Base-by-base conservation (phyloP, 2,888 invertebrate genomes). In the Monopis laevigella region DNA sequence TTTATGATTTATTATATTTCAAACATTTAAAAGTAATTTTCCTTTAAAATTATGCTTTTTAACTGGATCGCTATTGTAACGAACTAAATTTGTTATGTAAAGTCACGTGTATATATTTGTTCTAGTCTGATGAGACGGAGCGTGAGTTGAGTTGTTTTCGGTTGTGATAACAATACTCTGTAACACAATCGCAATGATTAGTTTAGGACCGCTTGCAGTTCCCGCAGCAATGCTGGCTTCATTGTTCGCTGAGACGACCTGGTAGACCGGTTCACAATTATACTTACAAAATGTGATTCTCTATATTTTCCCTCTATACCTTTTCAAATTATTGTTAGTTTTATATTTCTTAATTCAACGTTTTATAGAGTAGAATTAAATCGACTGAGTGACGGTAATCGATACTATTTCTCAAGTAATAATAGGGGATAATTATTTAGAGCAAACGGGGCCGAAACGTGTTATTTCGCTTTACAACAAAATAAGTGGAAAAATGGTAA, bases 1-100 rank as follows among this genome's bases (percentile, higher is more conserved):
- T 68, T 71, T 70, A 70, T 72, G 67, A 72, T 73, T 77, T 77
- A 27, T 39, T n/a, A n/a, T n/a, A n/a, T n/a, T n/a, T n/a, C n/a
- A n/a, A n/a, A n/a, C n/a, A 39, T 39, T 26, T 11, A 13, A 19
- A 27, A 26, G 16, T 21, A n/a, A 12, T 21, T 19, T 32, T 32
- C n/a, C n/a, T 32, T 32, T 2, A 17, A 14, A 32, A 30, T 13
- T 17, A 13, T 17, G 7, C 17, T 16, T 7, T 3, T 32, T 29
- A n/a, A n/a, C n/a, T n/a, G n/a, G n/a, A n/a, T n/a, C n/a, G n/a
- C n/a, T n/a, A n/a, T n/a, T n/a, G n/a, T n/a, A n/a, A n/a, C n/a
- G n/a, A n/a, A n/a, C n/a, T 5, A 11, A 10, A 29, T 29, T 29
- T 29, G 5, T 29, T 8, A 5, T 10, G n/a, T 5, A n/a, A 24